Evolutionary conservation across 2,113 vertebrate species (phyloP).

Genomic region (Phyllostomus discolor): DNA sequence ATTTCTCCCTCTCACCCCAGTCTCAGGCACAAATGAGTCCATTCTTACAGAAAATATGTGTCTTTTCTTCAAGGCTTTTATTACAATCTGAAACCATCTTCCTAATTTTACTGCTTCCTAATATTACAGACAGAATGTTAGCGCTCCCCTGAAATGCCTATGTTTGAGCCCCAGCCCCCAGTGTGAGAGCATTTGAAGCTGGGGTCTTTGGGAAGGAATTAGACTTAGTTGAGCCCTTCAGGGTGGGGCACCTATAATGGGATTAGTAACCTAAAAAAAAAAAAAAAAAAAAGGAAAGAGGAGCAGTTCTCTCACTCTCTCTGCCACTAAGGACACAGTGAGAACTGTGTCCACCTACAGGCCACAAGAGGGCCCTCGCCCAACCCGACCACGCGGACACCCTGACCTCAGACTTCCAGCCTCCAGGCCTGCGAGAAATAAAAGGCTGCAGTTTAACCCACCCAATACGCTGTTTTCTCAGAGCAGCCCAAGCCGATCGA

Average conservation of each 20-base stretch:
- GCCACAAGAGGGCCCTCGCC: background rate
- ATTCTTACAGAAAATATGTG: background rate
- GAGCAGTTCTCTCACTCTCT: background rate
- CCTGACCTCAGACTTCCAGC: background rate
- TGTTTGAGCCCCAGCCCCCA: background rate
- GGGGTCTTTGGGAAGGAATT: background rate
- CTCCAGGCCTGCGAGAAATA: background rate
- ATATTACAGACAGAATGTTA: background rate
- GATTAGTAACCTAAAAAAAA: background rate
- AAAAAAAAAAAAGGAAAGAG: background rate
- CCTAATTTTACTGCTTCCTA: background rate
- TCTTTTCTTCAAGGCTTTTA: background rate
- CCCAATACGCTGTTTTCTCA: background rate
- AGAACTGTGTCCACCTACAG: background rate
- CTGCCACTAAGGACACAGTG: background rate
- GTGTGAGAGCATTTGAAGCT: background rate
- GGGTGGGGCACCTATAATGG: background rate
- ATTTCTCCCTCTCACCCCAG: background rate
- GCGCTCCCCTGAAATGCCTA: background rate
- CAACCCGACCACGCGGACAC: background rate
- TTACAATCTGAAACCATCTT: background rate
- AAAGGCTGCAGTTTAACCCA: background rate
- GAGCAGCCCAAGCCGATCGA: background rate
- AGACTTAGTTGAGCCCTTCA: background rate
- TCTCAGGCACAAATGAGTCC: background rate